phyloP scores from a whole-genome alignment of 2,888 invertebrate genomes.

The Thyatira batis region DNA sequence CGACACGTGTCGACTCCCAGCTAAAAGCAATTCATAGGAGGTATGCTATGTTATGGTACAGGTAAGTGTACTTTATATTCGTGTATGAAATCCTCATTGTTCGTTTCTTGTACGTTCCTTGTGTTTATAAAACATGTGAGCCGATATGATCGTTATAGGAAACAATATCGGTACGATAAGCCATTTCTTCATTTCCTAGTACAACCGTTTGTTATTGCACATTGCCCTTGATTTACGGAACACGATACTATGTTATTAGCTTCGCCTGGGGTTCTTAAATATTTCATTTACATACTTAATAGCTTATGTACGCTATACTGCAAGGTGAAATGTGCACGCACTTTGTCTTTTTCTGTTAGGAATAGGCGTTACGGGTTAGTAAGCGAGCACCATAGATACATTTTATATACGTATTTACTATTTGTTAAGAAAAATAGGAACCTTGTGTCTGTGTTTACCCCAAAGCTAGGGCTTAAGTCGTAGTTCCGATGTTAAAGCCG shows the following conservation, averaged over 20 bases:
- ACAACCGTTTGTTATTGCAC: slow-evolving; percentile 29
- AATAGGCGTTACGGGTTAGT: too few species aligned
- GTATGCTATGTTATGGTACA: not conserved
- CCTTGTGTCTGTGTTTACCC: too few species aligned
- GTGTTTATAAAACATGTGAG: slow-evolving; percentile 54
- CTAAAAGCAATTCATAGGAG: too few species aligned
- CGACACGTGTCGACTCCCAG: too few species aligned
- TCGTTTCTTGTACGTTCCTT: slow-evolving; percentile 21
- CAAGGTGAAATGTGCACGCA: too few species aligned
- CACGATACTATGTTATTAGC: slow-evolving; percentile 9
- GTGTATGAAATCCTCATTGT: slow-evolving; percentile 18
- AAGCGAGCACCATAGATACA: too few species aligned
- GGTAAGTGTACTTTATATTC: not conserved
- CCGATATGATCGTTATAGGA: slow-evolving; percentile 38
- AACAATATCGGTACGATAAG: slow-evolving; percentile 54
- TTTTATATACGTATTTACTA: too few species aligned
- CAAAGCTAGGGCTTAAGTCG: too few species aligned
- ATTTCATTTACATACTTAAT: not conserved
- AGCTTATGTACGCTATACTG: not conserved
- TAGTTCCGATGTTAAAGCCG: too few species aligned
- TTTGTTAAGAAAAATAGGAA: too few species aligned
- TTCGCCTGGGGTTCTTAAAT: slow-evolving; percentile 6
- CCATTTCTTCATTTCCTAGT: slow-evolving; percentile 51
- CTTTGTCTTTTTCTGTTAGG: too few species aligned
- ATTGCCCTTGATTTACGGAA: slow-evolving; percentile 33